Conservation (phyloP, 2,113 vertebrate species). For the Centrocercus urophasianus region DNA sequence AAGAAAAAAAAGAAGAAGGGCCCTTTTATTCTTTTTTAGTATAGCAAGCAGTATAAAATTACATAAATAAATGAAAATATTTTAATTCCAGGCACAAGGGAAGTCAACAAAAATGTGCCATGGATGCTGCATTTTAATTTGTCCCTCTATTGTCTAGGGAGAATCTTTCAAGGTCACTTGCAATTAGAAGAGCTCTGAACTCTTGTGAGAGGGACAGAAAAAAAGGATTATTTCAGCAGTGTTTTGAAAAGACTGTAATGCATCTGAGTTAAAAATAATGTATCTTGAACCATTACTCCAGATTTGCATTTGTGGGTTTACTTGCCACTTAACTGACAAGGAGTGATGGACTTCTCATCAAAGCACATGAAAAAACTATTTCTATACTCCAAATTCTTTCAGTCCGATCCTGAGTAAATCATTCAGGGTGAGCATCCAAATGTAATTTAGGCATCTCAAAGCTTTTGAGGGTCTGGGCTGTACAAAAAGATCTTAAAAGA, state of each 20-base stretch:
- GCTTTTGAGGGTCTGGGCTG: background rate
- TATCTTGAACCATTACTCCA: background rate
- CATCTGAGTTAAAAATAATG: background rate
- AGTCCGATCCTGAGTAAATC: background rate
- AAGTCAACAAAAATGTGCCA: background rate
- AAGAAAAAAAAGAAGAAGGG: background rate
- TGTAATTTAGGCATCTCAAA: background rate
- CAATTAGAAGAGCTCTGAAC: constrained; percentile 37
- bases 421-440: background rate
- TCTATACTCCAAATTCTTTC: background rate
- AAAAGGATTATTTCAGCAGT: background rate
- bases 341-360: background rate
- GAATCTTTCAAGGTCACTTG: background rate
- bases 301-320: background rate
- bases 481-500: background rate
- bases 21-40: background rate
- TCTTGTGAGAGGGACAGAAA: background rate
- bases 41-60: background rate
- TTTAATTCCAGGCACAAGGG: background rate
- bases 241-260: background rate
- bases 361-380: background rate
- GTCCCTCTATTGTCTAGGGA: background rate
- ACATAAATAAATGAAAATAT: background rate
- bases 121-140: constrained; percentile 22
- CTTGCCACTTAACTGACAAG: background rate